Percentiles rank a stretch among this genome's conserved stretches.
Evolutionary conservation across 2,797 vertebrate genomes (phyloP).

Genomic region (Glyptemys insculpta): DNA sequence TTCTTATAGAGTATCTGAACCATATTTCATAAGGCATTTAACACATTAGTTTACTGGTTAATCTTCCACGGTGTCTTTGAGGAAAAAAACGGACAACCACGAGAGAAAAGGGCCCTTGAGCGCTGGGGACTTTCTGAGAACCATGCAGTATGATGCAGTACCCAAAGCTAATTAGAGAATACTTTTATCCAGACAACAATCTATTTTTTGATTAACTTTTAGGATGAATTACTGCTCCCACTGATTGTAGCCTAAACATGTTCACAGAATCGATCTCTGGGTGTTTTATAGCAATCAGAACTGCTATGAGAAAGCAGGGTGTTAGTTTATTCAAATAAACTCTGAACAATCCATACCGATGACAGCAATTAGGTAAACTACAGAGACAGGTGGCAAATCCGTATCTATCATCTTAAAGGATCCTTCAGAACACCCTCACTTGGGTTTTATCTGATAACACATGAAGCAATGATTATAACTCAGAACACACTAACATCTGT

Average conservation of each 20-base stretch:
- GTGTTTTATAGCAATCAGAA: not conserved
- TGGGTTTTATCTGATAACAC: slow-evolving; percentile 56
- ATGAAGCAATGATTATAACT: slow-evolving; percentile 52
- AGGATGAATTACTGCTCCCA: not conserved
- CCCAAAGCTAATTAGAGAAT: not conserved
- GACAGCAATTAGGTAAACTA: not conserved
- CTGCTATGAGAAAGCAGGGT: not conserved
- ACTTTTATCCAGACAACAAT: slow-evolving; percentile 12
- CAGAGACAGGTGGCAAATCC: fast-evolving
- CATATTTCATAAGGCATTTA: slow-evolving; percentile 15
- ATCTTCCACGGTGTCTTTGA: not conserved
- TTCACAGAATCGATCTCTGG: not conserved
- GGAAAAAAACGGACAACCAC: not conserved
- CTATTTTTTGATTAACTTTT: slow-evolving; percentile 31
- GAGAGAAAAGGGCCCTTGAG: not conserved
- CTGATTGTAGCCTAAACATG: not conserved
- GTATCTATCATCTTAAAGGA: not conserved
- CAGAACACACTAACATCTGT: slow-evolving; percentile 60
- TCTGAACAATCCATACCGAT: not conserved
- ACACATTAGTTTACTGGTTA: slow-evolving; percentile 25
- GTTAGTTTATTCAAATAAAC: not conserved
- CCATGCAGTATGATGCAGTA: not conserved
- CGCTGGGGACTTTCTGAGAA: not conserved
- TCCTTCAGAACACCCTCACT: slow-evolving; percentile 24
- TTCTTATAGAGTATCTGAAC: slow-evolving; percentile 35